Conservation (phyloP, 1,140 invertebrate species). For the Caenorhabditis remanei region DNA sequence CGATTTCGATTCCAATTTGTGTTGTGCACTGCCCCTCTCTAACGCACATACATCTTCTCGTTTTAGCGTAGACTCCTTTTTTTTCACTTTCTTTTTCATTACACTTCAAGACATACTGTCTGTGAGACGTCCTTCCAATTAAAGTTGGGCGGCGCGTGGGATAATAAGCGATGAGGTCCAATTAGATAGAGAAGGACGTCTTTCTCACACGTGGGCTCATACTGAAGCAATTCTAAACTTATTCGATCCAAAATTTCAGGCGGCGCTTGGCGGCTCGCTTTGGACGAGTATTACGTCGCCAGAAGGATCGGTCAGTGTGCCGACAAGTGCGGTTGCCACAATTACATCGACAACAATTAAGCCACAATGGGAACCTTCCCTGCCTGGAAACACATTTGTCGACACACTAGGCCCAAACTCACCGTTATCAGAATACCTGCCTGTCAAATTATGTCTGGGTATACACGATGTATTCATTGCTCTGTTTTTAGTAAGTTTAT, state of each 20-base stretch:
- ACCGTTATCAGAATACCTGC: constrained; percentile 10
- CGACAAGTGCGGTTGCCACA: constrained; percentile 20
- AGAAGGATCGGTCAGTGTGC: constrained; percentile 17
- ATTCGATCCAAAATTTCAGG: constrained; percentile 13
- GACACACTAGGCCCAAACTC: constrained; percentile 26
- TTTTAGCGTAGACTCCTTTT: not conserved
- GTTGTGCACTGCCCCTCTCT: constrained; percentile 9
- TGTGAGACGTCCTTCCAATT: constrained; percentile 8
- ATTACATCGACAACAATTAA: constrained; percentile 31
- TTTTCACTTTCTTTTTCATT: not conserved
- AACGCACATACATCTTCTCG: not conserved
- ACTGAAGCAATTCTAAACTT: not conserved
- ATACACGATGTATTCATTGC: constrained; percentile 75
- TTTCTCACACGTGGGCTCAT: not conserved
- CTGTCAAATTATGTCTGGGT: constrained; percentile 70
- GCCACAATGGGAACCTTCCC: constrained; percentile 1
- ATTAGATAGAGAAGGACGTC: not conserved
- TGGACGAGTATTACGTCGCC: constrained; percentile 49
- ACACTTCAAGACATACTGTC: not conserved
- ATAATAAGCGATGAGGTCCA: constrained; percentile 41
- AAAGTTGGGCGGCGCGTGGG: constrained; percentile 33
- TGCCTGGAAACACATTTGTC: not conserved
- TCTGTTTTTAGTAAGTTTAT: constrained; percentile 71
- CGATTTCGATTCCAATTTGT: constrained; percentile 46
- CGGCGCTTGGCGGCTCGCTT: constrained; percentile 48